phyloP scores from a whole-genome alignment of 2,888 invertebrate species.

The Watsonalla binaria region DNA sequence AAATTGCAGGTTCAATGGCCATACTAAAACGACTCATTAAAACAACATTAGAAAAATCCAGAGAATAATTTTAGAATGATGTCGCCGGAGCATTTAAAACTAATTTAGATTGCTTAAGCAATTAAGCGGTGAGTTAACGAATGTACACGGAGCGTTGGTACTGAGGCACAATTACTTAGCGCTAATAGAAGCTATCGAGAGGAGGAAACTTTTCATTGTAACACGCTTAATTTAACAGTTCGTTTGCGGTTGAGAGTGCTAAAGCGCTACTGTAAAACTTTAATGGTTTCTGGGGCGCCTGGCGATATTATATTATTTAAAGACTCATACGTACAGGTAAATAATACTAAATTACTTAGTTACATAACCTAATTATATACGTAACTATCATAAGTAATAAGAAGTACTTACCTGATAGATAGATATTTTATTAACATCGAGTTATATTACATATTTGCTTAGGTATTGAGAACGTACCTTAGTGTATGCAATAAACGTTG shows the following conservation, averaged over 20 bases:
- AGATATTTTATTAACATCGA: too few relatives aligned
- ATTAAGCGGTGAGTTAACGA: constrained; percentile 14
- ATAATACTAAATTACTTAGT: too few relatives aligned
- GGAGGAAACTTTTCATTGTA: constrained; percentile 52
- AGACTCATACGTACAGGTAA: too few relatives aligned
- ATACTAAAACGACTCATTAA: constrained; percentile 10
- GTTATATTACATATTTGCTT: too few relatives aligned
- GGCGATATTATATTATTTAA: too few relatives aligned
- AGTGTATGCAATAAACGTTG: too few relatives aligned
- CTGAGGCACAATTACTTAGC: constrained; percentile 49
- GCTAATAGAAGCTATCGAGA: constrained; percentile 46
- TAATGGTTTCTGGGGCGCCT: constrained; percentile 4
- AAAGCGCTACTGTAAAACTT: constrained; percentile 45
- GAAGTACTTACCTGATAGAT: too few relatives aligned
- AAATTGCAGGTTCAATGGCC: neutral
- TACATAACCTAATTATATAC: too few relatives aligned
- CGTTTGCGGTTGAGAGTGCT: constrained; percentile 50
- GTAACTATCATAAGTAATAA: too few relatives aligned
- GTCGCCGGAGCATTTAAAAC: constrained; percentile 25
- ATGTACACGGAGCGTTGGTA: constrained; percentile 15
- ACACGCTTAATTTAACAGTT: constrained; percentile 61
- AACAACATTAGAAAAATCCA: constrained; percentile 24
- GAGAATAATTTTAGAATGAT: constrained; percentile 21
- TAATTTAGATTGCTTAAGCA: constrained; percentile 20
- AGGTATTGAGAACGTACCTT: too few relatives aligned